A percentile compares a stretch with the other conserved stretches of the same genome.
Conservation (phyloP, 2,888 invertebrate genomes). For the Diogma glabrata region DNA sequence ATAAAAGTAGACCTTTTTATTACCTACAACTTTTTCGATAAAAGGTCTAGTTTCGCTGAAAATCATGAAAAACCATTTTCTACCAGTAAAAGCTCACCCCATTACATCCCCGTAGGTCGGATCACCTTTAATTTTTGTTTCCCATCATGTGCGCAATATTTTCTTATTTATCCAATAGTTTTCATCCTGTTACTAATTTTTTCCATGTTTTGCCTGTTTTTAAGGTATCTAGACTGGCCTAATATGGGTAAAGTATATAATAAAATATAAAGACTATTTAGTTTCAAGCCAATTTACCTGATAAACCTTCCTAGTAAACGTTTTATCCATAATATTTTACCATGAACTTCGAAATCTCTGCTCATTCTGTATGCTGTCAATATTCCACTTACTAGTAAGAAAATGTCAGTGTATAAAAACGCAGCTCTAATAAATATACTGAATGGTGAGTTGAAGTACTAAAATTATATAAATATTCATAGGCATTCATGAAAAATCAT, state of each 20-base stretch:
- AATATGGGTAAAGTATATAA: neutral
- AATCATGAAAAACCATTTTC: too few relatives aligned
- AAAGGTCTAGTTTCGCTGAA: too few relatives aligned
- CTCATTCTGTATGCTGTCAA: constrained; percentile 50
- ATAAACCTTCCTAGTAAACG: constrained; percentile 47
- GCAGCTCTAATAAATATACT: constrained; percentile 51
- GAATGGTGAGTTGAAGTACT: constrained; percentile 45
- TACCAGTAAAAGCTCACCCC: too few relatives aligned
- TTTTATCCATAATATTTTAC: constrained; percentile 45
- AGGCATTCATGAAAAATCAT: constrained; percentile 4
- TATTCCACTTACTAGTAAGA: constrained; percentile 54
- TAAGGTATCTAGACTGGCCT: constrained; percentile 1
- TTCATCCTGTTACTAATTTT: too few relatives aligned
- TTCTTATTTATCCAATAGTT: too few relatives aligned
- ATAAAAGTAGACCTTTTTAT: too few relatives aligned
- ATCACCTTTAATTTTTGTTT: too few relatives aligned
- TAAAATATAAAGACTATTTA: neutral
- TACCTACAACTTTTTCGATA: too few relatives aligned
- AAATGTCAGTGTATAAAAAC: constrained; percentile 54
- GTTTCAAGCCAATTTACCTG: constrained; percentile 36
- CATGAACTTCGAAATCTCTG: constrained; percentile 40
- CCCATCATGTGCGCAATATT: too few relatives aligned
- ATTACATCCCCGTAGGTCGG: too few relatives aligned
- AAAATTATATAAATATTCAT: constrained; percentile 15
- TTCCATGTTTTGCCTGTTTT: too few relatives aligned